Conservation (phyloP, 1,140 invertebrate genomes). For the Temnothorax longispinosus region DNA sequence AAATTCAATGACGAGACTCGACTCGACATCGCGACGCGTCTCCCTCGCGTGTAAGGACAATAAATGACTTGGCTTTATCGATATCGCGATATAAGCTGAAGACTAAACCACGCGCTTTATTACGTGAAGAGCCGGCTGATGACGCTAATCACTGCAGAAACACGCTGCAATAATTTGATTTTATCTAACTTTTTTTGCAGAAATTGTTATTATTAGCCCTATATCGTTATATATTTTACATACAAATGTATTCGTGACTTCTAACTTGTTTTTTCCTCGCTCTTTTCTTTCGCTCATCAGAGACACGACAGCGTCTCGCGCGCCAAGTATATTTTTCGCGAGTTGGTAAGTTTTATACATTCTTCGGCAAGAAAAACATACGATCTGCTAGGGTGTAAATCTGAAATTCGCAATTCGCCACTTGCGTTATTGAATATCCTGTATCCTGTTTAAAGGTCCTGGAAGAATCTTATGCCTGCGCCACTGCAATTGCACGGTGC, state of each 20-base stretch:
- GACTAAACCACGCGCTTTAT: not conserved
- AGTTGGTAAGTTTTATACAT: not conserved
- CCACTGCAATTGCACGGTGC: conserved; percentile 49
- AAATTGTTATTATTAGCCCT: not conserved
- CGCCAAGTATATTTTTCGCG: not conserved
- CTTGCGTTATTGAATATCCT: not conserved
- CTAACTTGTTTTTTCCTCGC: not conserved
- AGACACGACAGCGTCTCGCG: not conserved
- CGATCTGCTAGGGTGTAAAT: not conserved
- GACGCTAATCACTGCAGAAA: not conserved
- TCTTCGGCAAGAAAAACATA: not conserved
- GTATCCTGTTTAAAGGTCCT: not conserved
- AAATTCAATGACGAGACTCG: not conserved
- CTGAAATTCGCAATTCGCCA: not conserved
- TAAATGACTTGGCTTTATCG: not conserved
- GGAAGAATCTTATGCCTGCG: conserved; percentile 25
- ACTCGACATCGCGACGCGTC: no score
- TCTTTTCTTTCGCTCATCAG: not conserved
- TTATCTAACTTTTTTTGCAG: not conserved
- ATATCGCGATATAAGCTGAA: not conserved
- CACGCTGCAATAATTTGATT: not conserved
- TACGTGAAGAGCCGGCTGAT: not conserved
- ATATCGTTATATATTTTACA: not conserved
- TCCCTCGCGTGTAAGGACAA: not conserved
- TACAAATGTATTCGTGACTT: not conserved